phyloP scores from a whole-genome alignment of 2,888 invertebrate species.

The Leptinotarsa tumamoca region DNA sequence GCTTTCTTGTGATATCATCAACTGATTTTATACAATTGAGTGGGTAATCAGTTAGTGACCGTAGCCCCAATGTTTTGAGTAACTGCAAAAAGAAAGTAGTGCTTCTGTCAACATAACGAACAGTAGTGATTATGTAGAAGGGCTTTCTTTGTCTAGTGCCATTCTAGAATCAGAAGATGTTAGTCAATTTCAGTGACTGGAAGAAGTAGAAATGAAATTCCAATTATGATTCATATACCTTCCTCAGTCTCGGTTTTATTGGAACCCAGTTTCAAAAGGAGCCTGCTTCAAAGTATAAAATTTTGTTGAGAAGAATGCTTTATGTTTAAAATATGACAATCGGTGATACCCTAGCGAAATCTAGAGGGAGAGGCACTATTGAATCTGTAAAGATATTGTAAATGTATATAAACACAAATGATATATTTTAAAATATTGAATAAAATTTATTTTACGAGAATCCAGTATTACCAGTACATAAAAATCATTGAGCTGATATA shows the following conservation, averaged over 20 bases:
- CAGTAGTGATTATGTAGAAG: background rate
- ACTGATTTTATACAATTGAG: constrained; percentile 36
- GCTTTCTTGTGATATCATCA: constrained; percentile 26
- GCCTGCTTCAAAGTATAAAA: constrained; percentile 30
- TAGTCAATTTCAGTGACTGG: background rate
- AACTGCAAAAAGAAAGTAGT: background rate
- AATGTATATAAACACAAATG: constrained; percentile 51
- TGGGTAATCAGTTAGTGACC: constrained; percentile 17
- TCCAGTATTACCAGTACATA: constrained; percentile 55
- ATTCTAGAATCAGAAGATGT: background rate
- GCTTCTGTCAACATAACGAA: background rate
- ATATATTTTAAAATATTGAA: constrained; percentile 52
- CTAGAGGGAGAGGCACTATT: constrained; percentile 65
- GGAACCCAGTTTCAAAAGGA: background rate
- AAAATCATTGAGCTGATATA: constrained; percentile 46
- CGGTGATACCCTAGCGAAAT: constrained; percentile 64
- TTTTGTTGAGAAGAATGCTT: constrained; percentile 33
- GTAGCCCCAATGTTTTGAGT: background rate
- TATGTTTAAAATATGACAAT: constrained; percentile 59
- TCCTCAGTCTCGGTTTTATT: too few relatives aligned
- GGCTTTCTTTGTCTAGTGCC: background rate
- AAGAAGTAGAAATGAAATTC: background rate
- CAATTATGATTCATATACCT: background rate
- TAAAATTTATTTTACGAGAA: constrained; percentile 60
- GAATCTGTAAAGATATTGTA: constrained; percentile 41